These are phyloP conservation scores for Magallana nippona DNA, from an alignment of 2,888 invertebrate genomes.

Conservation along the genomic window DNA sequence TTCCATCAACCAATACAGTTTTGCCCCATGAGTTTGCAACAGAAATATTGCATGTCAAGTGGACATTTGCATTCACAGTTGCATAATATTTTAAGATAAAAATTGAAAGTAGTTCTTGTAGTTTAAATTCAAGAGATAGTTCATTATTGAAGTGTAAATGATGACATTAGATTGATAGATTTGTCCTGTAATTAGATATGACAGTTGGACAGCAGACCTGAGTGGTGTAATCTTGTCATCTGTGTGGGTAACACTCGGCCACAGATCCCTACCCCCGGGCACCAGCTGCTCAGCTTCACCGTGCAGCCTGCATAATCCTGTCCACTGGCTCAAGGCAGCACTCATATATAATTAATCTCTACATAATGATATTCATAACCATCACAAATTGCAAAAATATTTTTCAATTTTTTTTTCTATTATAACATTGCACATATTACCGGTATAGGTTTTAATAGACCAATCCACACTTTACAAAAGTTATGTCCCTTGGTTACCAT, in stretches of 20 bases:
- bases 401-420: background rate
- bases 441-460: background rate
- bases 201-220: background rate
- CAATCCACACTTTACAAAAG: too few species aligned
- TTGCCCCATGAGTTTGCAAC: too few species aligned
- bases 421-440: background rate
- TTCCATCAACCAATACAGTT: too few species aligned
- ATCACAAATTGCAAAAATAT: background rate
- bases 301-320: background rate
- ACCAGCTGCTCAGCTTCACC: slow-evolving; percentile 12
- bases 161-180: background rate
- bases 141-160: background rate
- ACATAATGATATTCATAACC: background rate
- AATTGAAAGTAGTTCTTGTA: too few species aligned
- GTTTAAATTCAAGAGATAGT: too few species aligned
- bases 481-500: too few species aligned
- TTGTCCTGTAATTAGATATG: background rate
- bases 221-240: slow-evolving; percentile 10
- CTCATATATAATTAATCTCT: background rate
- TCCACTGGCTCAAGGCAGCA: background rate
- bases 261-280: slow-evolving; percentile 17
- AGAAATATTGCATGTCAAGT: too few species aligned
- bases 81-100: too few species aligned
- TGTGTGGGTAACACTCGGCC: background rate
- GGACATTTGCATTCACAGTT: too few species aligned